Conservation (phyloP, 1,140 invertebrate genomes). For the Teleogryllus occipitalis region DNA sequence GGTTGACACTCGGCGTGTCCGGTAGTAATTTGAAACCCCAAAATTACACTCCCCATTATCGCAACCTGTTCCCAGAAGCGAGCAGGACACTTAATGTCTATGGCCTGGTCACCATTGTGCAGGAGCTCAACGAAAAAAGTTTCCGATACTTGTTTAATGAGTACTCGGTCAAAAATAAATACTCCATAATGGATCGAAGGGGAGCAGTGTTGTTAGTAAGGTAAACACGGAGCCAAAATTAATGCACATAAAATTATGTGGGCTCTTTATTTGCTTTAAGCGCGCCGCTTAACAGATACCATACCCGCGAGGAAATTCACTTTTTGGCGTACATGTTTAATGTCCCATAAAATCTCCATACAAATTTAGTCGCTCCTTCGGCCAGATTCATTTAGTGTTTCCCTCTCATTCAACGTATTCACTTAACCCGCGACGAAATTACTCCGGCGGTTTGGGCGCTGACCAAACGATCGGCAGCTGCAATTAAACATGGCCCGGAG, state of each 20-base stretch:
- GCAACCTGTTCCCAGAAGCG: not conserved
- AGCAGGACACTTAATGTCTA: not conserved
- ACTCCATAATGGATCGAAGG: not conserved
- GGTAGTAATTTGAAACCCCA: not conserved
- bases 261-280: not conserved
- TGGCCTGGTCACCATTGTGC: not conserved
- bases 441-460: not conserved
- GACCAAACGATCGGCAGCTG: not conserved
- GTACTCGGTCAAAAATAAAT: not conserved
- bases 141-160: constrained; percentile 5
- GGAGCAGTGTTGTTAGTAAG: not conserved
- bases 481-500: not conserved
- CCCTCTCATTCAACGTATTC: not conserved
- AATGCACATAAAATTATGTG: not conserved
- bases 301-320: not conserved
- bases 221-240: not conserved
- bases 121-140: not conserved
- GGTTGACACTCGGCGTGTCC: not conserved
- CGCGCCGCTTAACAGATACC: not conserved
- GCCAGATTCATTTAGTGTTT: not conserved
- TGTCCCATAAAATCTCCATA: not conserved
- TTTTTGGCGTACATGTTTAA: not conserved
- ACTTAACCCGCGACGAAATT: not conserved
- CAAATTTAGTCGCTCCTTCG: not conserved
- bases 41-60: not conserved